Evolutionary conservation across 2,797 vertebrate species (phyloP).

Genomic region (Lindbergichthys nudifrons): DNA sequence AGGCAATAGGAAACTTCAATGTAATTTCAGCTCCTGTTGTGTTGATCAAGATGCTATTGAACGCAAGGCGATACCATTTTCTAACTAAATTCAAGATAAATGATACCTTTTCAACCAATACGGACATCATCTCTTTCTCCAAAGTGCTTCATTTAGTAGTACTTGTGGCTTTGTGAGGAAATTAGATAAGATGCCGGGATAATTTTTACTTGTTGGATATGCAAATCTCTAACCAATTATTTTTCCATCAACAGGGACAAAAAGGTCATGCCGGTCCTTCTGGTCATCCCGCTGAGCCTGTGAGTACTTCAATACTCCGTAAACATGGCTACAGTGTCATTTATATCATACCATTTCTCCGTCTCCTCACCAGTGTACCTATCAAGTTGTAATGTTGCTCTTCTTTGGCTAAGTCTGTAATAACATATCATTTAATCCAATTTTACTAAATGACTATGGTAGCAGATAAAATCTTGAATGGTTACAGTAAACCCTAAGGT

Average conservation of each 20-base stretch:
- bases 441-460: neutral
- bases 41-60: conserved; percentile 23
- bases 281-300: conserved; percentile 94
- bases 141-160: neutral
- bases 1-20: conserved; percentile 15
- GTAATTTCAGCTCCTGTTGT: conserved; percentile 20
- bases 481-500: neutral
- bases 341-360: neutral
- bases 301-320: conserved; percentile 80
- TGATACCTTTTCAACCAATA: conserved; percentile 11
- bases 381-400: neutral
- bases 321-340: neutral
- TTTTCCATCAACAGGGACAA: conserved; percentile 82
- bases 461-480: neutral
- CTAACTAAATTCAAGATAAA: neutral
- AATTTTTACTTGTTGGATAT: neutral
- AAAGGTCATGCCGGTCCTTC: conserved; percentile 92
- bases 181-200: neutral
- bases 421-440: neutral
- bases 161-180: conserved; percentile 16
- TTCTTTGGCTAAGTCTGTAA: neutral
- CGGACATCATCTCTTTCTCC: conserved; percentile 5
- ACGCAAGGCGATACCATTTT: conserved; percentile 18
- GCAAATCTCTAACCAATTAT: conserved; percentile 23
- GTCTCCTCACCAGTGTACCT: neutral